These are phyloP conservation scores for Agrilus planipennis DNA, from an alignment of 1,140 invertebrate species.

Conservation along the genomic window DNA sequence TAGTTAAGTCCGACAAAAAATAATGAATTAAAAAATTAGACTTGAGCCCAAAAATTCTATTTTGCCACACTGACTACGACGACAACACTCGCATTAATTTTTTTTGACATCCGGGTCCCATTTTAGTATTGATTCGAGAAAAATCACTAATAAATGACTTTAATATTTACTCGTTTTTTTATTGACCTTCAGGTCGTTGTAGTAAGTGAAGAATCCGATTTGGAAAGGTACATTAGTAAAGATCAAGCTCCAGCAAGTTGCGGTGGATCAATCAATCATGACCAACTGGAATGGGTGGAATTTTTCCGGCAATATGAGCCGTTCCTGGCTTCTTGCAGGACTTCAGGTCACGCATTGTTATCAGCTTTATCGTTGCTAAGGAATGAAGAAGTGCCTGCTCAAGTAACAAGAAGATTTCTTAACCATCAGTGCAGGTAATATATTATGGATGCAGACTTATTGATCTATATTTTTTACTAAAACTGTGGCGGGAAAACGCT, in stretches of 20 bases:
- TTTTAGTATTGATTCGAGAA: too few relatives aligned
- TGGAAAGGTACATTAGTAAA: constrained; percentile 31
- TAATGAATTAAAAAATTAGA: too few relatives aligned
- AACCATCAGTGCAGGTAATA: constrained; percentile 42
- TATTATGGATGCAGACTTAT: too few relatives aligned
- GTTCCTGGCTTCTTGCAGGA: constrained; percentile 37
- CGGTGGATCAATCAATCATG: constrained; percentile 39
- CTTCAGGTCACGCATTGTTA: constrained; percentile 38
- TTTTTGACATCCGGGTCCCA: too few relatives aligned
- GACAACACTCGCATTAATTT: too few relatives aligned
- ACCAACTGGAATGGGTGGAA: constrained; percentile 49
- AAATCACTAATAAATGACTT: too few relatives aligned
- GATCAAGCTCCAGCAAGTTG: constrained; percentile 39
- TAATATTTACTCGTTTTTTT: too few relatives aligned
- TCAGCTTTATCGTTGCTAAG: constrained; percentile 40
- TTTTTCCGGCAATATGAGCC: constrained; percentile 48
- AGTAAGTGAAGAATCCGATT: constrained; percentile 25
- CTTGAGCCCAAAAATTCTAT: too few relatives aligned
- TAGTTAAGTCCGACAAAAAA: too few relatives aligned
- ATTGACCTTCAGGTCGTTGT: constrained; percentile 27
- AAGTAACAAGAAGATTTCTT: constrained; percentile 38
- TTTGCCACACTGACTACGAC: too few relatives aligned
- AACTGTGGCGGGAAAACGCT: too few relatives aligned
- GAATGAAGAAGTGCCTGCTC: constrained; percentile 34
- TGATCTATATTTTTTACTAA: too few relatives aligned